Conservation (phyloP, 2,888 invertebrate species). For the Endotricha flammealis region DNA sequence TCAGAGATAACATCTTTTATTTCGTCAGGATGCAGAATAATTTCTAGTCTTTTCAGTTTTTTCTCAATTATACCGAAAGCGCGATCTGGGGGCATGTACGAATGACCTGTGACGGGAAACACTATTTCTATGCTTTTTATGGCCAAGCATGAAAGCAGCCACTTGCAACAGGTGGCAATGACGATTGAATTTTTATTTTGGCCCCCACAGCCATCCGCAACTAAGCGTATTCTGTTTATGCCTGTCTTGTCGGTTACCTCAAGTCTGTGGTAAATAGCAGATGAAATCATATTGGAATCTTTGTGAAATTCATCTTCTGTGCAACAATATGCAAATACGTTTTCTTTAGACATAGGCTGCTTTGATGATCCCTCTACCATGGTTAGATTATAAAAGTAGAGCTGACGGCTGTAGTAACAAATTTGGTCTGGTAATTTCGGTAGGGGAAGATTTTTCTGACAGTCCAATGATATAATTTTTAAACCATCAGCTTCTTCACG, state of each 20-base stretch:
- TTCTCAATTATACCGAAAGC: conserved; percentile 18
- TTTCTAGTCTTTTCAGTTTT: conserved; percentile 20
- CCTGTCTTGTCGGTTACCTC: conserved; percentile 1
- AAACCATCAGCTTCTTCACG: conserved; percentile 4
- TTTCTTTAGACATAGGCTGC: conserved; percentile 1
- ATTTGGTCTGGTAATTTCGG: conserved; percentile 12
- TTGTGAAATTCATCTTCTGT: conserved; percentile 6
- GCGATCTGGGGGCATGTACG: conserved; percentile 12
- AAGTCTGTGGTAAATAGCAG: conserved; percentile 22
- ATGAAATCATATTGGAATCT: conserved; percentile 28
- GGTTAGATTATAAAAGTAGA: conserved; percentile 8
- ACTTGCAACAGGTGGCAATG: conserved; percentile 3
- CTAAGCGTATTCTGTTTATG: conserved; percentile 4
- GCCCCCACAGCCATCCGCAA: conserved; percentile 9
- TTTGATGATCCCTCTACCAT: conserved; percentile 9
- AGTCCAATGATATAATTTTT: conserved; percentile 9
- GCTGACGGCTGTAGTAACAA: conserved; percentile 8
- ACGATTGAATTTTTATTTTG: conserved; percentile 7
- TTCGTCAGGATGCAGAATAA: conserved; percentile 23
- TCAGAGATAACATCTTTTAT: conserved; percentile 19
- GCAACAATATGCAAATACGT: conserved; percentile 15
- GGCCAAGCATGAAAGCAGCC: conserved; percentile 1
- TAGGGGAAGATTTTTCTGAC: conserved; percentile 11
- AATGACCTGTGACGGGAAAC: conserved; percentile 6
- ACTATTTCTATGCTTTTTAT: conserved; percentile 7